Percentiles rank a stretch among this genome's conserved stretches.
Conservation (phyloP, 2,797 vertebrate species). For the Liparis tanakae region DNA sequence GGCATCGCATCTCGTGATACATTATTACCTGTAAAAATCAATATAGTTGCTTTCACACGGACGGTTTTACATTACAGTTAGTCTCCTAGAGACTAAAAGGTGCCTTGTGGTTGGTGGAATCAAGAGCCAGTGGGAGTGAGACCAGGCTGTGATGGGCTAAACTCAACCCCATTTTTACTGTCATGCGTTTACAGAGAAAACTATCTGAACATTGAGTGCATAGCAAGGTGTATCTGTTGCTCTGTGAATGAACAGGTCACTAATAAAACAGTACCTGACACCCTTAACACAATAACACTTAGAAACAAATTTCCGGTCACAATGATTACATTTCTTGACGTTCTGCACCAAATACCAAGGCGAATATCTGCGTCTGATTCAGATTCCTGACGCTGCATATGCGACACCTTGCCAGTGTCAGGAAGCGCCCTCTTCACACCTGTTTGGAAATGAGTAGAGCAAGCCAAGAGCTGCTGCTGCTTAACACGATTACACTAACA, state of each 20-base stretch:
- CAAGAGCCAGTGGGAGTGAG: no score
- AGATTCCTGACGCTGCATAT: constrained; percentile 1
- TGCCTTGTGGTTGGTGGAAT: no score
- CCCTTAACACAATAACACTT: neutral
- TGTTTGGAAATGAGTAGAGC: constrained; percentile 40
- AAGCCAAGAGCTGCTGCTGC: constrained; percentile 9
- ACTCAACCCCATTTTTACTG: neutral
- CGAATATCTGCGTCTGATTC: neutral
- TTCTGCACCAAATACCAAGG: neutral
- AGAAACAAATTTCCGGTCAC: neutral
- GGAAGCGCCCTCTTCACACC: constrained; percentile 35
- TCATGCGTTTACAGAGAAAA: no score
- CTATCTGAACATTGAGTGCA: no score
- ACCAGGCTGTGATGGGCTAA: no score
- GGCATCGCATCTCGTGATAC: no score
- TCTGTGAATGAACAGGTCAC: neutral
- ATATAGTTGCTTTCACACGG: no score
- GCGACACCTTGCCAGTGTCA: constrained; percentile 37
- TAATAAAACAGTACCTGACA: neutral
- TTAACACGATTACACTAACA: constrained; percentile 13
- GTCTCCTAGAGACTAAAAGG: no score
- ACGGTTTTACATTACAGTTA: no score
- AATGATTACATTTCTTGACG: neutral
- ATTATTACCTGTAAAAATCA: no score
- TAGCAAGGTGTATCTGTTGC: no score